These are phyloP conservation scores for Melinaea menophilus DNA, from an alignment of 2,888 invertebrate species.

Conservation along the genomic window DNA sequence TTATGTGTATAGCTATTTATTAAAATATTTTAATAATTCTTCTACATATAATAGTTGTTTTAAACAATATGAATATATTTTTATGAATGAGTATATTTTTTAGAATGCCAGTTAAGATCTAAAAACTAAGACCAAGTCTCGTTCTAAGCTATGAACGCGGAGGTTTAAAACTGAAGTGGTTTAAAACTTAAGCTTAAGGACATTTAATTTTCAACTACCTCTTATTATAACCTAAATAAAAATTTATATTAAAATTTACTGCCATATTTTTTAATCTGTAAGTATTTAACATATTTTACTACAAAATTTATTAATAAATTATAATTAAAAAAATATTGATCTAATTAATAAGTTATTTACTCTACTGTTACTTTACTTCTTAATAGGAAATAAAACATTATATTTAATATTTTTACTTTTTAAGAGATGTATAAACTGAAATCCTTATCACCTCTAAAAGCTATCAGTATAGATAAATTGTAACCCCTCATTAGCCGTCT, in stretches of 20 bases:
- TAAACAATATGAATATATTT: too few species aligned
- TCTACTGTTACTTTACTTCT: too few species aligned
- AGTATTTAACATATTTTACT: neutral
- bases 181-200: conserved; percentile 16
- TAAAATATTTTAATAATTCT: too few species aligned
- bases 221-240: conserved; percentile 3
- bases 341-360: too few species aligned
- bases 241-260: neutral
- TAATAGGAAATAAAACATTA: too few species aligned
- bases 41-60: too few species aligned
- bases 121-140: conserved; percentile 4
- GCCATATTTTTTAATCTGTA: neutral
- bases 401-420: too few species aligned
- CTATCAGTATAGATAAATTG: neutral
- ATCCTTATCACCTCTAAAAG: too few species aligned
- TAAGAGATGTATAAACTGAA: too few species aligned
- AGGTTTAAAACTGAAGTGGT: conserved; percentile 17
- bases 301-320: neutral
- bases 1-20: too few species aligned
- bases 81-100: neutral
- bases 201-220: conserved; percentile 26
- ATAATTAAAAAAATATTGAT: neutral
- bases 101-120: neutral
- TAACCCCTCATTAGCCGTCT: conserved; percentile 10
- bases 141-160: conserved; percentile 22